Conservation (phyloP, 2,797 vertebrate genomes). For the Lutjanus argentimaculatus region DNA sequence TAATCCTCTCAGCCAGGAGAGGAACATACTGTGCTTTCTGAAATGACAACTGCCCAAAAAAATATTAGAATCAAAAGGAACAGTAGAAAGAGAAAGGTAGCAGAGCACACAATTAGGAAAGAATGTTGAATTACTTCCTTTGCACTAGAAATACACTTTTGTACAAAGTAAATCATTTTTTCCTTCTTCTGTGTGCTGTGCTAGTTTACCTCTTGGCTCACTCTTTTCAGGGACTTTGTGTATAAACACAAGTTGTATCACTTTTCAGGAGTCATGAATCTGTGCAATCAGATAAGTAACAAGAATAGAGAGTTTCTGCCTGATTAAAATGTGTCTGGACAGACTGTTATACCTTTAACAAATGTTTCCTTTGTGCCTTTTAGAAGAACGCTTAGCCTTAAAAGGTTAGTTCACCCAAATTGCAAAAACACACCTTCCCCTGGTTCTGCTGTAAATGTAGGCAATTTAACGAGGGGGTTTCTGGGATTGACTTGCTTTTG, state of each 20-base stretch:
- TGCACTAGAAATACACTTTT: conserved; percentile 48
- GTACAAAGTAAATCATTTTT: conserved; percentile 31
- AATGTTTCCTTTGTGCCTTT: conserved; percentile 28
- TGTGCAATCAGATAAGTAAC: conserved; percentile 33
- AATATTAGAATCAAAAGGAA: conserved; percentile 21
- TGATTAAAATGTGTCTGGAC: not conserved
- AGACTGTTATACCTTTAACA: not conserved
- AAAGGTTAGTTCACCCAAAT: conserved; percentile 36
- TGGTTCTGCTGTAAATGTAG: too few species aligned
- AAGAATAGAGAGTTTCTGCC: conserved; percentile 11
- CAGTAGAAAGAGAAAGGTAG: not conserved
- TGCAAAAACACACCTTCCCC: not conserved
- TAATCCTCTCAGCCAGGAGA: conserved; percentile 29
- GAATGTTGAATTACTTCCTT: conserved; percentile 34
- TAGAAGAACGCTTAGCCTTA: conserved; percentile 12
- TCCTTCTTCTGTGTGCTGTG: conserved; percentile 29
- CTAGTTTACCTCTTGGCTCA: conserved; percentile 10
- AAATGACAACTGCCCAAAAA: conserved; percentile 15
- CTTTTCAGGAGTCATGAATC: conserved; percentile 37
- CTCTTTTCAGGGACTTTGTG: conserved; percentile 50
- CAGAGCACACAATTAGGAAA: conserved; percentile 33
- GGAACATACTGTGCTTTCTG: conserved; percentile 19
- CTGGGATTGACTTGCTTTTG: too few species aligned
- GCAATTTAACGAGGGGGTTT: too few species aligned
- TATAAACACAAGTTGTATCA: conserved; percentile 6